phyloP scores from a whole-genome alignment of 2,797 vertebrate genomes.

The Tenualosa thibaudeaui region DNA sequence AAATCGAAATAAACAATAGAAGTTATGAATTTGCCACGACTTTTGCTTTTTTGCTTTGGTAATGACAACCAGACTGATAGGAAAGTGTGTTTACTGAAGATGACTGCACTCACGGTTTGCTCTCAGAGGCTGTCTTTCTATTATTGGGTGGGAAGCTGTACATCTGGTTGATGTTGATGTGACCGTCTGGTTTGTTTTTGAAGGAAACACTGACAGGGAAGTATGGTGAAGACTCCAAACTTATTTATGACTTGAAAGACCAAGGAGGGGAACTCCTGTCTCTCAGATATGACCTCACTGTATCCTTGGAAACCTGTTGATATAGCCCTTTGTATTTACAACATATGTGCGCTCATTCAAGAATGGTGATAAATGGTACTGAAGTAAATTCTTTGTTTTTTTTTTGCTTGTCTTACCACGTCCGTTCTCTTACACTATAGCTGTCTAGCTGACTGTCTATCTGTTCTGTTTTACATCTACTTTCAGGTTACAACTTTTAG shows the following conservation, averaged over 20 bases:
- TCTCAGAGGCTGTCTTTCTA: no score
- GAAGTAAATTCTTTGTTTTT: no score
- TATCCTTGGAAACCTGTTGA: slow-evolving; percentile 78
- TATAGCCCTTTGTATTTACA: not conserved
- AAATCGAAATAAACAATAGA: no score
- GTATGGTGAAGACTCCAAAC: slow-evolving; percentile 92
- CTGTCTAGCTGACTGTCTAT: no score
- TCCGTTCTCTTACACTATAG: no score
- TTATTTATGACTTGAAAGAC: slow-evolving; percentile 96
- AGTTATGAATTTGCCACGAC: no score
- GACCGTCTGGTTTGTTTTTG: not conserved
- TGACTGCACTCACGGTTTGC: not conserved
- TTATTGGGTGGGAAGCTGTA: not conserved
- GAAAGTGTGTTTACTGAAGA: not conserved
- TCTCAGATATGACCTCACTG: slow-evolving; percentile 94
- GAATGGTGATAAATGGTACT: no score
- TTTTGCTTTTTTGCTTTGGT: no score
- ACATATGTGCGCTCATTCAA: no score
- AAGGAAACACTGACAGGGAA: slow-evolving; percentile 92
- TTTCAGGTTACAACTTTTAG: no score
- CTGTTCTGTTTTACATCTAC: not conserved
- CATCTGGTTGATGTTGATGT: not conserved
- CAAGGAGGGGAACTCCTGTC: slow-evolving; percentile 95
- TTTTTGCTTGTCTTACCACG: no score
- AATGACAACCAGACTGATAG: not conserved